Percentiles rank a stretch among this genome's conserved stretches.
These are phyloP conservation scores for Blera fallax DNA, from an alignment of 2,888 invertebrate species.

Conservation along the genomic window DNA sequence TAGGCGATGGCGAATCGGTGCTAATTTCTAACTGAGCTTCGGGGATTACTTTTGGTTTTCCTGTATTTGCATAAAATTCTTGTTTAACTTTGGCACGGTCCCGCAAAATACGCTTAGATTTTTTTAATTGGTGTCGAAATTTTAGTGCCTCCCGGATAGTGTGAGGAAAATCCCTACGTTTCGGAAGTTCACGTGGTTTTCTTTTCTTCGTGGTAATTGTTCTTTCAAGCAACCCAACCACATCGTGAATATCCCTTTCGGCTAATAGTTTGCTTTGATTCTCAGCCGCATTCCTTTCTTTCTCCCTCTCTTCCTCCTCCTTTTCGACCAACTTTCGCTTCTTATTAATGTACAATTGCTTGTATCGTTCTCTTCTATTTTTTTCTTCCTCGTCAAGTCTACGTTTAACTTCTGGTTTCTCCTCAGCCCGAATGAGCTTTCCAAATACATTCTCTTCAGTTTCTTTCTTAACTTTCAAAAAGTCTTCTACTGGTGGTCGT, in stretches of 20 bases:
- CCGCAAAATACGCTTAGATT: slow-evolving; percentile 75
- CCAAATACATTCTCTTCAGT: slow-evolving; percentile 61
- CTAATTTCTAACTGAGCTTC: slow-evolving; percentile 75
- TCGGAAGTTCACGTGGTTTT: slow-evolving; percentile 59
- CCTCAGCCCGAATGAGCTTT: slow-evolving; percentile 75
- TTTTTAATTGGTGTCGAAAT: slow-evolving; percentile 76
- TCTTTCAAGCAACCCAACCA: slow-evolving; percentile 28
- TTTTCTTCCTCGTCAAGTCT: slow-evolving; percentile 74
- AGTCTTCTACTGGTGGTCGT: background rate
- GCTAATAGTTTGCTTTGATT: slow-evolving; percentile 8
- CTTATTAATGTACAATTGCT: slow-evolving; percentile 76
- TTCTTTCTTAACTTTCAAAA: background rate
- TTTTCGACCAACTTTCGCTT: slow-evolving; percentile 59
- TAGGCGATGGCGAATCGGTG: slow-evolving; percentile 72
- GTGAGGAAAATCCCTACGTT: slow-evolving; percentile 77
- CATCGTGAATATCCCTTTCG: slow-evolving; percentile 51
- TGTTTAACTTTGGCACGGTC: slow-evolving; percentile 76
- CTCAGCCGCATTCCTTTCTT: slow-evolving; percentile 26
- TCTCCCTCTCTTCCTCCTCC: slow-evolving; percentile 48
- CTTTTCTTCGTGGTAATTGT: slow-evolving; percentile 72
- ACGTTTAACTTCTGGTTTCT: slow-evolving; percentile 76
- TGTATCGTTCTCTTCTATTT: slow-evolving; percentile 76
- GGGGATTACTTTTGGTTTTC: slow-evolving; percentile 75
- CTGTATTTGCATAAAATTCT: slow-evolving; percentile 75
- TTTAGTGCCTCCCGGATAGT: slow-evolving; percentile 77